These are phyloP conservation scores for Neria commutata DNA, from an alignment of 2,888 invertebrate species.

Conservation along the genomic window DNA sequence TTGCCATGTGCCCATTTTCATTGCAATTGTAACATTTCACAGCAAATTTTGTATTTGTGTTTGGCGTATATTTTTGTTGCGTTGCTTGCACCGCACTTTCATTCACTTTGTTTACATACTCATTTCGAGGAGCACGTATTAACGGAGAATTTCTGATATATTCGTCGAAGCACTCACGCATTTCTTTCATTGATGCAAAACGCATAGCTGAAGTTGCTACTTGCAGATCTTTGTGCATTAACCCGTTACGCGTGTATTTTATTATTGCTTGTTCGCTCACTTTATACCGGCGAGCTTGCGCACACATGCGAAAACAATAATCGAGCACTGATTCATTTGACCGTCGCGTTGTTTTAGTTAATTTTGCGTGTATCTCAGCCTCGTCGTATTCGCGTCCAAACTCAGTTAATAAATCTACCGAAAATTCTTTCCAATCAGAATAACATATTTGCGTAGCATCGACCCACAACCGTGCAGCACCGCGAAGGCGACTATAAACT, in stretches of 20 bases:
- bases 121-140: not conserved
- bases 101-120: not conserved
- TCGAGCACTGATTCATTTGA: not conserved
- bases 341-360: not conserved
- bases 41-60: no score
- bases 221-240: not conserved
- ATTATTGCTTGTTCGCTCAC: not conserved
- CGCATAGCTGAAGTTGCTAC: not conserved
- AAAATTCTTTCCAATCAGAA: conserved; percentile 6
- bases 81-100: not conserved
- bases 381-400: not conserved
- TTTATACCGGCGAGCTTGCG: not conserved
- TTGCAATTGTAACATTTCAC: not conserved
- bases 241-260: not conserved
- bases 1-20: not conserved
- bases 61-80: not conserved
- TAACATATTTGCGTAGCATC: not conserved
- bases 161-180: not conserved
- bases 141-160: not conserved
- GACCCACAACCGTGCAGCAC: not conserved
- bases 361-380: not conserved
- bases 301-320: not conserved
- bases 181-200: not conserved
- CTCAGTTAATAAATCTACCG: conserved; percentile 1
- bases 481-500: not conserved